These are phyloP conservation scores for Erpornis zantholeuca DNA, from an alignment of 2,113 vertebrate species.

Conservation along the genomic window DNA sequence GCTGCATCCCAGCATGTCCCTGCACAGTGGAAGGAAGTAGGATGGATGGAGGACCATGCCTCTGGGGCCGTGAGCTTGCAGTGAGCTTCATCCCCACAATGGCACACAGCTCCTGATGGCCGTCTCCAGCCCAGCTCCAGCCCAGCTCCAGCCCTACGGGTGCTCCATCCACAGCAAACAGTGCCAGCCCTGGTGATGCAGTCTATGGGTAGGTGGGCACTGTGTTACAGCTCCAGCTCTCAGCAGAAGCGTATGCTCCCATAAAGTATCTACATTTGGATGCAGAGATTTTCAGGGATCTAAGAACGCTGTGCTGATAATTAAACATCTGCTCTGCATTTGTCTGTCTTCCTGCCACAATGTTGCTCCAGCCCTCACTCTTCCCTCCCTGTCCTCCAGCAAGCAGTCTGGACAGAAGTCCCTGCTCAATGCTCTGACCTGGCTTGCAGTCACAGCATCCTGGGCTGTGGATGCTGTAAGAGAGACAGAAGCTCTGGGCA, in stretches of 20 bases:
- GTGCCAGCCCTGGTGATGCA: accelerated
- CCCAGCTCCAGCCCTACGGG: not conserved
- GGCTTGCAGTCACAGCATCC: not conserved
- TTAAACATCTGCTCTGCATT: slow-evolving; percentile 66
- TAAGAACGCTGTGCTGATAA: not conserved
- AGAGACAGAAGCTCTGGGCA: not conserved
- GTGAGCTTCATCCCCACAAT: not conserved
- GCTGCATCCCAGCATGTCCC: not conserved
- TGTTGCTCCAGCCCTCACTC: not conserved
- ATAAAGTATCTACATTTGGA: slow-evolving; percentile 39
- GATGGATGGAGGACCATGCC: not conserved
- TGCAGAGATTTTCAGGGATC: slow-evolving; percentile 42
- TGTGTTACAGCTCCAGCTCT: not conserved
- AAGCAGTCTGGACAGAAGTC: not conserved
- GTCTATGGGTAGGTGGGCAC: not conserved
- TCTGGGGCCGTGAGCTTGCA: accelerated
- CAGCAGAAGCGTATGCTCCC: not conserved
- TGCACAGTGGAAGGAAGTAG: not conserved
- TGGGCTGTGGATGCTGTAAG: not conserved
- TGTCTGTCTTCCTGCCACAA: not conserved
- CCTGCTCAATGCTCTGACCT: not conserved
- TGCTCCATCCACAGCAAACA: not conserved
- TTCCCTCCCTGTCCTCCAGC: not conserved
- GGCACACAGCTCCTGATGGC: not conserved
- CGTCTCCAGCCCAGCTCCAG: not conserved